These are phyloP conservation scores for Tenthredo notha DNA, from an alignment of 2,888 invertebrate genomes.

Conservation along the genomic window DNA sequence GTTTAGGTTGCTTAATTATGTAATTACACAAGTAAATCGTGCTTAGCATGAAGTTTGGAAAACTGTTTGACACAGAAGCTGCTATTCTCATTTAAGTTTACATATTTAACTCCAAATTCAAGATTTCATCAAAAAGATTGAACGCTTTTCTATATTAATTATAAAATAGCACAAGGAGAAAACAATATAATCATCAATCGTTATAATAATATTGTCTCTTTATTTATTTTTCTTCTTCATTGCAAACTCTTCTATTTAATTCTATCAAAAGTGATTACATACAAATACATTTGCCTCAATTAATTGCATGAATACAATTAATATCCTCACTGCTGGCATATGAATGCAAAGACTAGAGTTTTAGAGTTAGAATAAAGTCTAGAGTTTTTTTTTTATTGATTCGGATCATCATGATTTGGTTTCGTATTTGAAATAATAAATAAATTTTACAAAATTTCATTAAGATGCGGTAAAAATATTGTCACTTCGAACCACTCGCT, in stretches of 20 bases:
- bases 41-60: not conserved
- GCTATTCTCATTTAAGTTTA: not conserved
- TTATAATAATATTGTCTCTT: not conserved
- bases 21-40: not conserved
- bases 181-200: not conserved
- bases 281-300: not conserved
- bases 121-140: not conserved
- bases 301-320: not conserved
- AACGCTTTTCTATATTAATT: not conserved
- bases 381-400: not conserved
- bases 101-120: not conserved
- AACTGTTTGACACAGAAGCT: not conserved
- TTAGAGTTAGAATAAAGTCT: no score
- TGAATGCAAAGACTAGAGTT: not conserved
- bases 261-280: not conserved
- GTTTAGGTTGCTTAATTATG: not conserved
- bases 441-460: not conserved
- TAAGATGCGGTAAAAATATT: slow-evolving; percentile 4
- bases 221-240: not conserved
- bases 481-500: not conserved
- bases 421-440: not conserved
- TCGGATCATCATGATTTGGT: not conserved
- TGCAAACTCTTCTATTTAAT: not conserved
- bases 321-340: not conserved
- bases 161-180: not conserved